Conservation (phyloP, 2,888 invertebrate species). For the Resseliella maxima region DNA sequence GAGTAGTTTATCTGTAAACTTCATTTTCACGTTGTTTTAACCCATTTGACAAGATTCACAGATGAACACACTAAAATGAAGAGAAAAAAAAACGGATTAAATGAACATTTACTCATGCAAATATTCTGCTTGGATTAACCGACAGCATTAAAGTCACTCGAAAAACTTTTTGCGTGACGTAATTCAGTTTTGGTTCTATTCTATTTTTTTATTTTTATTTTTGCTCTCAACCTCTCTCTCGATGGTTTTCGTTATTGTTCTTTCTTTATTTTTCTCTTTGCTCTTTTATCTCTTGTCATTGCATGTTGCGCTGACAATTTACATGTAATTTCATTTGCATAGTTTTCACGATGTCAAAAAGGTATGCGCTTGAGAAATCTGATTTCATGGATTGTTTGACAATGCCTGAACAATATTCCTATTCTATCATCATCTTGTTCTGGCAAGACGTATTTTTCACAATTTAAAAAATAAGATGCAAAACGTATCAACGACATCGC, state of each 20-base stretch:
- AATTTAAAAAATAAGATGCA: neutral
- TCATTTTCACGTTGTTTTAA: constrained; percentile 46
- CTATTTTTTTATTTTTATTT: neutral
- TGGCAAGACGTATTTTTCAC: neutral
- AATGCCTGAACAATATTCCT: neutral
- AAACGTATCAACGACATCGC: constrained; percentile 6
- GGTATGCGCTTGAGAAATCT: constrained; percentile 1
- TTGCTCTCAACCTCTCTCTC: neutral
- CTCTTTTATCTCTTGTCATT: neutral
- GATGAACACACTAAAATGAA: neutral
- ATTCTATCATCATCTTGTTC: neutral
- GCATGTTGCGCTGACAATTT: constrained; percentile 39
- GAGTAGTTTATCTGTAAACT: constrained; percentile 43
- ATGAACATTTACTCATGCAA: neutral
- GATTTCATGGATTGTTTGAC: constrained; percentile 3
- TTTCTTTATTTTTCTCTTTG: too few species aligned
- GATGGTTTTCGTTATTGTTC: too few species aligned
- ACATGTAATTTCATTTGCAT: constrained; percentile 47
- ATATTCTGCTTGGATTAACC: constrained; percentile 43
- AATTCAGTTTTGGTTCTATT: neutral
- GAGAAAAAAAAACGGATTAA: neutral
- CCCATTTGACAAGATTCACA: neutral
- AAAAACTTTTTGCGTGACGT: neutral
- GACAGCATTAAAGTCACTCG: neutral
- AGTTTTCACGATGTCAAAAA: constrained; percentile 41